Percentiles rank a stretch among this genome's conserved stretches.
Evolutionary conservation across 2,113 vertebrate genomes (phyloP).

Genomic region (Hiodon tergisus): DNA sequence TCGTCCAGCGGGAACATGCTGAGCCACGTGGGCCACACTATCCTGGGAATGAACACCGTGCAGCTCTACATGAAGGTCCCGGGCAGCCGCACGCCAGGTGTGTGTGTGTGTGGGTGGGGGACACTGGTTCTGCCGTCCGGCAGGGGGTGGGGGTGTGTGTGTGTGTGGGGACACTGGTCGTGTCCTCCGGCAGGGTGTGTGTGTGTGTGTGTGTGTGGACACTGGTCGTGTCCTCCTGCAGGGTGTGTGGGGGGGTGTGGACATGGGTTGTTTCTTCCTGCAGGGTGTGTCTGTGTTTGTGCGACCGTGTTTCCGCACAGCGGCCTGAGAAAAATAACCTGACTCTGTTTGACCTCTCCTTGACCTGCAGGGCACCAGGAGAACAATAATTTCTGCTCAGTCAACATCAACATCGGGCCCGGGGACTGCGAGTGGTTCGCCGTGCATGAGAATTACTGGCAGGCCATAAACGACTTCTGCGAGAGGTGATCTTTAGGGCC

Average conservation of each 20-base stretch:
- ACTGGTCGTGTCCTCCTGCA: not conserved
- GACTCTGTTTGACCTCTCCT: not conserved
- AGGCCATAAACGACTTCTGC: conserved; percentile 80
- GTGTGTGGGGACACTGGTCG: not conserved
- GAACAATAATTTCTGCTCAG: conserved; percentile 89
- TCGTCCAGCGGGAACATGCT: conserved; percentile 89
- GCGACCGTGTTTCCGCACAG: not conserved
- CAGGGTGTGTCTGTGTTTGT: not conserved
- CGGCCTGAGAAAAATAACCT: too few relatives aligned
- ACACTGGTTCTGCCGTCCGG: not conserved
- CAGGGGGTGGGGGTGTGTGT: not conserved
- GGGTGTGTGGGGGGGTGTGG: not conserved
- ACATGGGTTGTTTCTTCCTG: too few relatives aligned
- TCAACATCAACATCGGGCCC: conserved; percentile 87
- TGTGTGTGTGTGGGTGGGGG: conserved; percentile 18
- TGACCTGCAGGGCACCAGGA: conserved; percentile 77
- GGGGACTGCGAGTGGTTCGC: conserved; percentile 92
- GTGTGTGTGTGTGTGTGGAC: not conserved
- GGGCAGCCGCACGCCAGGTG: conserved; percentile 84
- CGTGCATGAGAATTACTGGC: conserved; percentile 86
- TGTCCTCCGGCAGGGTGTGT: not conserved
- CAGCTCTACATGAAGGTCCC: conserved; percentile 97
- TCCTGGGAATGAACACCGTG: conserved; percentile 93
- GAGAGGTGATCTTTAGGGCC: conserved; percentile 61
- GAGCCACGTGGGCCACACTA: conserved; percentile 87